Evolutionary conservation across 2,888 invertebrate species (phyloP), one percentile per base, ranked within the genome.

Genomic region (Belgica antarctica): DNA sequence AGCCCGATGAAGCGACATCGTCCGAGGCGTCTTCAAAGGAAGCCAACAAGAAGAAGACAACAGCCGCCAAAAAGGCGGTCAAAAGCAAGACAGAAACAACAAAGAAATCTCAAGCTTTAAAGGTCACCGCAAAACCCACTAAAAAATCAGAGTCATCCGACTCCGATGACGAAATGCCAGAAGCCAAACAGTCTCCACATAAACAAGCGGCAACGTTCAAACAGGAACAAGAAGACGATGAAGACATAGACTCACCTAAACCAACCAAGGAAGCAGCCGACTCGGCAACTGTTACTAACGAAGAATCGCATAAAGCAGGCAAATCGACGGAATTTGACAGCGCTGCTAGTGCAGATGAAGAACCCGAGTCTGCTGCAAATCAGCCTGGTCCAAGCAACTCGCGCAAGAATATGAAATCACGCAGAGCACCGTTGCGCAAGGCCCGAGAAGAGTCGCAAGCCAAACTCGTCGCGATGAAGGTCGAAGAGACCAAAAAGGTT

Each of bases 401-500:
- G n/a, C n/a, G n/a, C n/a, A n/a, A n/a, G n/a, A n/a, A n/a, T n/a
- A n/a, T n/a, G n/a, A n/a, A n/a, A n/a, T n/a, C n/a, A n/a, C n/a
- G n/a, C n/a, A n/a, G n/a, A n/a, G n/a, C n/a, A n/a, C n/a, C n/a
- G n/a, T n/a, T n/a, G n/a, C n/a, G n/a, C n/a, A n/a, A n/a, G n/a
- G n/a, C n/a, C n/a, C n/a, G n/a, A n/a, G n/a, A n/a, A n/a, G n/a
- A n/a, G n/a, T n/a, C n/a, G n/a, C n/a, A n/a, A n/a, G n/a, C n/a
- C n/a, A n/a, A n/a, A n/a, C n/a, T n/a, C n/a, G n/a, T n/a, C n/a
- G n/a, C n/a, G n/a, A n/a, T n/a, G n/a, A n/a, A n/a, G n/a, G n/a
- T n/a, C n/a, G 81, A 41, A 41, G 15, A 41, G 3, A 41, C 7
- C 17, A 12, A 27, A 36, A 78, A 77, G 75, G 76, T 62, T 25